phyloP scores from a whole-genome alignment of 2,797 vertebrate species.

The Centroberyx gerrardi region DNA sequence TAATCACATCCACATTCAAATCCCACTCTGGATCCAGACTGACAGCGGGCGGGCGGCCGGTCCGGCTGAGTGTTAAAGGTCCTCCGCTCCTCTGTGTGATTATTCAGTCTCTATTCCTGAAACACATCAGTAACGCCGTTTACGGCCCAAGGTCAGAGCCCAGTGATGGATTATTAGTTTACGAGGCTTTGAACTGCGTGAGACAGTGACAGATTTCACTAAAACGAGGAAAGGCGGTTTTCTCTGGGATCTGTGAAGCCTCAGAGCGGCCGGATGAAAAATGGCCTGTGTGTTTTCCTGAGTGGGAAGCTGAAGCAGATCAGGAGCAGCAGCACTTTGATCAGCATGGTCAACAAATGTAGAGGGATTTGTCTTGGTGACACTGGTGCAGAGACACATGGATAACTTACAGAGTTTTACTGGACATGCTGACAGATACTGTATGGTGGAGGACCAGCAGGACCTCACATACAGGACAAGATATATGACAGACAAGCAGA shows the following conservation, averaged over 20 bases:
- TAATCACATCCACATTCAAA: constrained; percentile 37
- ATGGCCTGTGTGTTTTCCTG: constrained; percentile 32
- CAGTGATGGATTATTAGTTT: constrained; percentile 80
- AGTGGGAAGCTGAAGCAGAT: constrained; percentile 35
- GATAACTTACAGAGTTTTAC: neutral
- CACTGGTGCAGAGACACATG: neutral
- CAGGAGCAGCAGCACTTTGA: constrained; percentile 26
- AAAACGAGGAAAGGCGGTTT: constrained; percentile 51
- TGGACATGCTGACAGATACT: neutral
- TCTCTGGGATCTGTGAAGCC: constrained; percentile 22
- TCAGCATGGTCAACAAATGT: constrained; percentile 9
- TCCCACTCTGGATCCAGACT: constrained; percentile 27
- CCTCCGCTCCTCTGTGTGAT: constrained; percentile 34
- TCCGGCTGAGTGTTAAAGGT: constrained; percentile 50
- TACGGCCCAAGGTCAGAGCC: constrained; percentile 74
- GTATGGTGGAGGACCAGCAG: no score
- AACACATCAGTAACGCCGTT: constrained; percentile 60
- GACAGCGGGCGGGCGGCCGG: neutral
- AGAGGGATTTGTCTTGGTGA: constrained; percentile 20
- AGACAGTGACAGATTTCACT: constrained; percentile 74
- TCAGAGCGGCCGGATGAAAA: constrained; percentile 64
- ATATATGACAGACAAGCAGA: no score
- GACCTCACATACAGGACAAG: no score
- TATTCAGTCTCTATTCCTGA: constrained; percentile 42
- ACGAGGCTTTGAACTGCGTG: constrained; percentile 47